Evolutionary conservation across 1,140 invertebrate species (phyloP), one percentile per base, ranked within the genome.

Genomic region (Heliconius hermathena): DNA sequence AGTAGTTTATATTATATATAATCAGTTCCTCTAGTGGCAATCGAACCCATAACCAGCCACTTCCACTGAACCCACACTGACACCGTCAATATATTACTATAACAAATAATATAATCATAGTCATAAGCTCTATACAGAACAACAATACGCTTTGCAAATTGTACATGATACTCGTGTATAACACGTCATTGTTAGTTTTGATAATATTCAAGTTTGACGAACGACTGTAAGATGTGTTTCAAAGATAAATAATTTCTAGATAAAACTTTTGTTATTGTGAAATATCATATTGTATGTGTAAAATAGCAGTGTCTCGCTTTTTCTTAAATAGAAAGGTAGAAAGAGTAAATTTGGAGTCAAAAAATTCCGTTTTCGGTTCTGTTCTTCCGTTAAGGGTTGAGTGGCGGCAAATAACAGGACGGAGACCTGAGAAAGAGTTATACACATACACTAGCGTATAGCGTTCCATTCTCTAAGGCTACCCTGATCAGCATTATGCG

Each of bases 151-250:
- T 66, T 66, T 66, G 60, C 60, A 66, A 66, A 66, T 66, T 66
- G 60, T 66, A 66, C 60, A 66, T 29, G 11, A 66, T 66, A 66
- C 60, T 66, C 26, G 26, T 66, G 60, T 66, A 66, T 66, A 29
- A 29, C 9, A 22, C 60, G 60, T 26, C 60, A 66, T 66, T 66
- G 60, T 66, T 66, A 66, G 60, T 66, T 66, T 66, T 66, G 60
- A 66, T 66, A 66, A 66, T 57, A 57, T 66, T 66, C 60, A 66
- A 66, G 60, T 66, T 66, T 66, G 26, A 66, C 60, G 60, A 26
- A 66, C 60, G 60, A 66, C 26, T 66, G 9, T 66, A 29, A 29
- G 9, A 29, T 66, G 22, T 66, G 26, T 29, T 66, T 5, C 60
- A 5, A 29, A 66, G 60, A 66, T 26, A 29, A 66, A 66, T 66